Base-by-base conservation (phyloP, 2,888 invertebrate genomes). In the Pseudococcus viburni region DNA sequence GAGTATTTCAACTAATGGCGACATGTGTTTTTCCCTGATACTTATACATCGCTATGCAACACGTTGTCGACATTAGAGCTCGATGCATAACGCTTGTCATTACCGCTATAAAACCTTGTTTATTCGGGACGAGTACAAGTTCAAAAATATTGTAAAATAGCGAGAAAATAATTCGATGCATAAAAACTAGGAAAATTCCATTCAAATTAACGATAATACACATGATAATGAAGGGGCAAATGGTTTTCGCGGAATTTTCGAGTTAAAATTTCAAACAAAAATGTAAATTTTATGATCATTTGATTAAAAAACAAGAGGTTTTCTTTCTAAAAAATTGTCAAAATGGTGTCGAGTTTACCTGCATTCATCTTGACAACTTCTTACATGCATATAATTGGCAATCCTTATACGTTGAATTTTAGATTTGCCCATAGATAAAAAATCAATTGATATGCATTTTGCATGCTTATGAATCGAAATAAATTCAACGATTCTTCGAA, bases 61-160 rank as follows among this genome's bases (percentile, higher is more conserved):
- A 51, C 0, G 17, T 55, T 55, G 55, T 55, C 55, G n/a, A n/a
- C 55, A n/a, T 55, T n/a, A n/a, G 55, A 55, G n/a, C n/a, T n/a
- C 17, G 55, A 17, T n/a, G 15, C n/a, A n/a, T n/a, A 55, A 51
- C 51, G 15, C 5, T 55, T 55, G 55, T n/a, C 55, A 55, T 55
- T 55, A 55, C 55, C 55, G 55, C 55, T 55, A 55, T n/a, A n/a
- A n/a, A n/a, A 55, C 55, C 55, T 55, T 55, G 55, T 55, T 55
- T 42, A n/a, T 55, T 55, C 17, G 15, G 6, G n/a, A 55, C 55
- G n/a, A n/a, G 55, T 55, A 55, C 17, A 17, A 5, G 55, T n/a
- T n/a, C 6, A 55, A 55, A 55, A 55, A 55, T 55, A n/a, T n/a
- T 55, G 5, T 55, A n/a, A 55, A 55, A 55, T 55, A n/a, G 55